A percentile compares a stretch with the other conserved stretches of the same genome.
Evolutionary conservation across 1,140 invertebrate species (phyloP).

Genomic region (Theocolax elegans): DNA sequence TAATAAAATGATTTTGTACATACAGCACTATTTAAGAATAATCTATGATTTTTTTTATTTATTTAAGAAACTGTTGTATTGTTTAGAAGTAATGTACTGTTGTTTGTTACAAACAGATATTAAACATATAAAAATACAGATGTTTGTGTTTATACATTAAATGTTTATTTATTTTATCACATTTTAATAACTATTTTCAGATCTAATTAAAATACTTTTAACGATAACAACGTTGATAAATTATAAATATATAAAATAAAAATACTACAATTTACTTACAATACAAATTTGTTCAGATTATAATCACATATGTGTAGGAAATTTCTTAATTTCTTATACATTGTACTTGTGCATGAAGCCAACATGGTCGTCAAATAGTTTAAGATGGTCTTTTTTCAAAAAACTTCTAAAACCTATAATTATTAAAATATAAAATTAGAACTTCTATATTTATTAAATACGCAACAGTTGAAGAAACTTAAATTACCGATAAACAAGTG

Average conservation of each 20-base stretch:
- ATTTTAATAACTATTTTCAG: slow-evolving; percentile 24
- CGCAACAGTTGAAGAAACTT: too few relatives aligned
- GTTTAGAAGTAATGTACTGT: slow-evolving; percentile 32
- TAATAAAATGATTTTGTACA: slow-evolving; percentile 36
- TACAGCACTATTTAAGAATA: slow-evolving; percentile 23
- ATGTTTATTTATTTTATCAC: slow-evolving; percentile 18
- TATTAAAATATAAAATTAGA: slow-evolving; percentile 13
- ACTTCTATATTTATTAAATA: not conserved
- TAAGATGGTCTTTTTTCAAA: slow-evolving; percentile 53
- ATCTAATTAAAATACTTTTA: not conserved
- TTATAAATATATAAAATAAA: slow-evolving; percentile 18
- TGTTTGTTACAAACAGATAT: slow-evolving; percentile 36
- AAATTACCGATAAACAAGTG: slow-evolving; percentile 71
- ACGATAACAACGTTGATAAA: slow-evolving; percentile 16
- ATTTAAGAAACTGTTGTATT: slow-evolving; percentile 19
- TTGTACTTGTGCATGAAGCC: not conserved
- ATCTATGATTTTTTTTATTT: not conserved
- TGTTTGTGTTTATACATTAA: slow-evolving; percentile 15
- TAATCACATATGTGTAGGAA: not conserved
- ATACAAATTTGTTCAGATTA: slow-evolving; percentile 9
- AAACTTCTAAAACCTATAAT: slow-evolving; percentile 56
- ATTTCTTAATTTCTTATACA: slow-evolving; percentile 1
- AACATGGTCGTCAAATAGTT: slow-evolving; percentile 23
- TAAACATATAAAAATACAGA: slow-evolving; percentile 15
- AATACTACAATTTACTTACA: slow-evolving; percentile 29